phyloP scores from a whole-genome alignment of 2,888 invertebrate species.

The Clusia tigrina region DNA sequence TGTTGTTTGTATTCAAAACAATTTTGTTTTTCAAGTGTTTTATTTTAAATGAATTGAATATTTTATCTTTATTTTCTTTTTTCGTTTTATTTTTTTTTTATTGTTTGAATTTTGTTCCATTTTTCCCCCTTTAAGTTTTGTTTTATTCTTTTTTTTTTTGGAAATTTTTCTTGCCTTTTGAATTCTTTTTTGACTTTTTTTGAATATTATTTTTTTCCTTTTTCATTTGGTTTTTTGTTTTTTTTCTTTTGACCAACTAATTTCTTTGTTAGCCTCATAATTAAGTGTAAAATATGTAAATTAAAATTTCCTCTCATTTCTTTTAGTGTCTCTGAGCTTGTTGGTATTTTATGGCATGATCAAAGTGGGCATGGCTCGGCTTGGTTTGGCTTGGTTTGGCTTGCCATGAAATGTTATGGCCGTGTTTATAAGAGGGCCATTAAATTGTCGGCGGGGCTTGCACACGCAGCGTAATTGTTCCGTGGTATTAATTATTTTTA shows the following conservation, averaged over 20 bases:
- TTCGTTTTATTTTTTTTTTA: conserved; percentile 51
- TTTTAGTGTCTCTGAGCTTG: conserved; percentile 12
- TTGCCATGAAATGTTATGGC: neutral
- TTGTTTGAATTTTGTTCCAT: conserved; percentile 45
- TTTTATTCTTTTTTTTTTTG: conserved; percentile 5
- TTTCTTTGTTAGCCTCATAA: conserved; percentile 34
- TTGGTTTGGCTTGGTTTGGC: no score
- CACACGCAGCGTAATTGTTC: neutral
- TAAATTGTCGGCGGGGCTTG: neutral
- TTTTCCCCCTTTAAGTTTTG: conserved; percentile 17
- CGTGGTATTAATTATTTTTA: neutral
- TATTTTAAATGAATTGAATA: no score
- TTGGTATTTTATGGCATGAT: neutral
- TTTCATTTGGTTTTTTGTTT: conserved; percentile 3
- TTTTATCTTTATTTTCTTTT: no score
- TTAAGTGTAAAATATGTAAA: conserved; percentile 54
- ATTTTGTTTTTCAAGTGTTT: no score
- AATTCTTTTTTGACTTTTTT: conserved; percentile 19
- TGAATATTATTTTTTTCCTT: conserved; percentile 8
- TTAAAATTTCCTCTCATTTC: conserved; percentile 21
- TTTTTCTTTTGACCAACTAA: conserved; percentile 39
- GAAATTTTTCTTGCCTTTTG: conserved; percentile 21
- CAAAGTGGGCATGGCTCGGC: neutral
- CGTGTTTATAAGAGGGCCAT: conserved; percentile 7
- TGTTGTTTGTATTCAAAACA: no score